Percentiles rank a stretch among this genome's conserved stretches.
These are phyloP conservation scores for Leptinotarsa peninsularis DNA, from an alignment of 2,888 invertebrate species.

Conservation along the genomic window DNA sequence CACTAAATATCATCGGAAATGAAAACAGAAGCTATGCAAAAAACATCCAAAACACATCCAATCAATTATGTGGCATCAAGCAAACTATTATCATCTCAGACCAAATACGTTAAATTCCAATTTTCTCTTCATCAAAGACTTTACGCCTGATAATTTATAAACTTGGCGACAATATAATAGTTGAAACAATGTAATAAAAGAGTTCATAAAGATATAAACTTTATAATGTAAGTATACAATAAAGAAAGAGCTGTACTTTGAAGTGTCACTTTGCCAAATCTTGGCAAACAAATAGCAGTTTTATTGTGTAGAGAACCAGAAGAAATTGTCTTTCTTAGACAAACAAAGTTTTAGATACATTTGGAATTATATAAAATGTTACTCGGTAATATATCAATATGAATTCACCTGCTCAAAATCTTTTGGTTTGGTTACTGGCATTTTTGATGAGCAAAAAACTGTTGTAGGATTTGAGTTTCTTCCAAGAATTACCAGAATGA, in stretches of 20 bases:
- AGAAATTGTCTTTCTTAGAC: neutral
- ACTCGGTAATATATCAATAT: too few species aligned
- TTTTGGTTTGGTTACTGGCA: too few species aligned
- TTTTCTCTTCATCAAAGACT: constrained; percentile 20
- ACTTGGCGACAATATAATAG: constrained; percentile 46
- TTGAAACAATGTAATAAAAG: constrained; percentile 47
- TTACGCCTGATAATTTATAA: constrained; percentile 39
- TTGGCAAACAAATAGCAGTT: constrained; percentile 7
- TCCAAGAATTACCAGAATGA: too few species aligned
- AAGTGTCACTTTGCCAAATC: constrained; percentile 12
- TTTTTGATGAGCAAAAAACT: too few species aligned
- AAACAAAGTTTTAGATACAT: neutral
- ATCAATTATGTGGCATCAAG: neutral
- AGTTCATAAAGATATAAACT: constrained; percentile 50
- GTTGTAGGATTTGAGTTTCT: too few species aligned
- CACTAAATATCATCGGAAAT: too few species aligned
- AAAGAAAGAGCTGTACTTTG: constrained; percentile 1
- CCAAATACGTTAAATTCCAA: neutral
- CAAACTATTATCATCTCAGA: neutral
- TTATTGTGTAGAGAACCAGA: neutral
- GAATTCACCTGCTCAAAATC: too few species aligned
- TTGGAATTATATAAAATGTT: neutral
- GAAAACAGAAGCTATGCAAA: neutral
- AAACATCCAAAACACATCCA: neutral
- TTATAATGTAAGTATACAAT: constrained; percentile 39